Evolutionary conservation across 2,797 vertebrate species (phyloP), one percentile per base, ranked within the genome.

Genomic region (Carduelis carduelis): DNA sequence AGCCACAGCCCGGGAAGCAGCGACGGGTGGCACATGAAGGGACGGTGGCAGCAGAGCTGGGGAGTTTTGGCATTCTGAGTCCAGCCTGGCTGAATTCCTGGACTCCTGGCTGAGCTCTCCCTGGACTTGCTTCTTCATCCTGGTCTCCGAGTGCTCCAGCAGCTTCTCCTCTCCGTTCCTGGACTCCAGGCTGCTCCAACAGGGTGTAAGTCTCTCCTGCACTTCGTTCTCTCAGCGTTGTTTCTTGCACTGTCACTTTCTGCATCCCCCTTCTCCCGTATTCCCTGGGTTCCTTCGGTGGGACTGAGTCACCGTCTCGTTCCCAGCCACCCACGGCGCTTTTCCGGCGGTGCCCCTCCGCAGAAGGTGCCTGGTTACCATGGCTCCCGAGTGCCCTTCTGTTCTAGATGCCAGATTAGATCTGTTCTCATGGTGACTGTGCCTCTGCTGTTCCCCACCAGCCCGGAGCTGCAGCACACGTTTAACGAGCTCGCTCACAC

Each of bases 361-460:
- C 35, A 15, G 91, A 93, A 95, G 93, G 96, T 96, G 95, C 66
- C 85, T 60, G 91, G 96, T 97, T 97, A 82, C 96, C 96, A 97
- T 97, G 96, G 96, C 16, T 90, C 68, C 95, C 32, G 15, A 52
- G 87, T 95, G 92, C 87, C 86, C 93, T 96, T 95, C 94, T 96
- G 87, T 91, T 97, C 94, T 93, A 86, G 86, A 93, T 95, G 89
- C 86, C 71, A 28, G 93, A 86, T 96, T 66, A 41, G 81, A 95
- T 78, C 95, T 89, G 90, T 95, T 97, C 93, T 96, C 87, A 95
- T 91, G 93, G 88, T 93, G 90, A 95, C 96, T 96, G 94, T 86
- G 89, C 77, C 89, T 94, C 70, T 41, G 75, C 87, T 61, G 21
- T 63, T 94, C 94, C 72, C 72, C 92, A 92, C 9, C 81, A 82